phyloP scores from a whole-genome alignment of 2,113 vertebrate species.

The Hassar affinis region DNA sequence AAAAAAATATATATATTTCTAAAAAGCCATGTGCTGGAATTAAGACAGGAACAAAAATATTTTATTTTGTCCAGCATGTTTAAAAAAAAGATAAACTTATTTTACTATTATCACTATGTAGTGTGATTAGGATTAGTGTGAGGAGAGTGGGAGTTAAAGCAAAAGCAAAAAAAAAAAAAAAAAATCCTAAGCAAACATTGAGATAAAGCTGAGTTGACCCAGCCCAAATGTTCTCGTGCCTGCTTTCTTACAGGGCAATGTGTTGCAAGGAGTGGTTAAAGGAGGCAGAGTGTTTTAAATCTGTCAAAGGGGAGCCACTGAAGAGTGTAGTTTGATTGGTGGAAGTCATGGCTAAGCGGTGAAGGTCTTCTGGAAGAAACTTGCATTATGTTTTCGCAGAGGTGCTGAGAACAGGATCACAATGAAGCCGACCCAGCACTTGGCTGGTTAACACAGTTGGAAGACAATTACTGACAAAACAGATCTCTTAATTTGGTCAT shows the following conservation, averaged over 20 bases:
- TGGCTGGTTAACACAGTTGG: not conserved
- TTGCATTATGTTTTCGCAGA: not conserved
- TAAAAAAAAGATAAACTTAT: not conserved
- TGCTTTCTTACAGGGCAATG: constrained; percentile 56
- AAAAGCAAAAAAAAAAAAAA: not conserved
- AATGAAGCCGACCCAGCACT: constrained; percentile 1
- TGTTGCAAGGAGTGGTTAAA: constrained; percentile 49
- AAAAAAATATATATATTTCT: no score
- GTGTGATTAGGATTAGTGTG: not conserved
- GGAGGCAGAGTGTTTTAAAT: constrained; percentile 21
- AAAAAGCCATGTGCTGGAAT: not conserved
- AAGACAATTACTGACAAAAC: not conserved
- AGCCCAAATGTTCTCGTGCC: constrained; percentile 54
- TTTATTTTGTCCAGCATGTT: not conserved
- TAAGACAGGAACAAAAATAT: not conserved
- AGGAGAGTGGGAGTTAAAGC: not conserved
- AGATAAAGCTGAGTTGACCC: constrained; percentile 45
- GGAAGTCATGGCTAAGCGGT: not conserved
- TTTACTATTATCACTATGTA: not conserved
- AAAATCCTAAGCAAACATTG: constrained; percentile 55
- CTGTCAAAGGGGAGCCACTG: constrained; percentile 8
- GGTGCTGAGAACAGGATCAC: not conserved
- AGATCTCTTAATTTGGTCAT: not conserved
- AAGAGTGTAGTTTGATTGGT: constrained; percentile 45
- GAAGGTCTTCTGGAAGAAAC: not conserved